Evolutionary conservation across 2,888 invertebrate genomes (phyloP).

Genomic region (Cantharis nigra): DNA sequence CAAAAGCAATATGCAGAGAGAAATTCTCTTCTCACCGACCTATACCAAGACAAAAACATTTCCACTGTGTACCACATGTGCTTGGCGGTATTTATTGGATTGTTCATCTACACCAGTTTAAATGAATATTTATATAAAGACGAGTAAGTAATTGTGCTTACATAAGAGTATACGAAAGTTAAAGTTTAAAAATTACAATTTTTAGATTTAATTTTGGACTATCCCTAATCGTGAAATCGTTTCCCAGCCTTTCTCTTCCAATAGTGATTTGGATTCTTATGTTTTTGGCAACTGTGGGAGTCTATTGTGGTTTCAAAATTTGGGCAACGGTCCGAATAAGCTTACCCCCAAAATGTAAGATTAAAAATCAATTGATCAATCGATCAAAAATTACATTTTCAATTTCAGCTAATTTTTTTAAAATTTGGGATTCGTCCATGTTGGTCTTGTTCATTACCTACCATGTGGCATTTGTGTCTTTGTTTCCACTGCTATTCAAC

Average conservation of each 20-base stretch:
- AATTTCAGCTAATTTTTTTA: neutral
- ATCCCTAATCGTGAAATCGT: slow-evolving; percentile 61
- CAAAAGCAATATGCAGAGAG: slow-evolving; percentile 72
- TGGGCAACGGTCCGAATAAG: slow-evolving; percentile 56
- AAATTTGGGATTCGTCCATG: neutral
- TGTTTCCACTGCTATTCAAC: neutral
- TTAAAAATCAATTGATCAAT: neutral
- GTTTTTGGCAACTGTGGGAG: slow-evolving; percentile 53
- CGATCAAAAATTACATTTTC: neutral
- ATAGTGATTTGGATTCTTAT: slow-evolving; percentile 61
- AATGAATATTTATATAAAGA: slow-evolving; percentile 76
- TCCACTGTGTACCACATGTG: slow-evolving; percentile 85
- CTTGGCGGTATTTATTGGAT: slow-evolving; percentile 72
- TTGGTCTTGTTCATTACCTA: neutral
- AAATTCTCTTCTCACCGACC: slow-evolving; percentile 79
- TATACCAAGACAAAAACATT: slow-evolving; percentile 78
- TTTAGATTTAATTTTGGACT: slow-evolving; percentile 62
- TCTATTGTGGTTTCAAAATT: slow-evolving; percentile 55
- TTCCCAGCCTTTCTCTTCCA: slow-evolving; percentile 64
- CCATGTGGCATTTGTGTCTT: neutral
- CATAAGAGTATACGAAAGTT: no score
- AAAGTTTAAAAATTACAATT: no score
- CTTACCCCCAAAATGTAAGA: slow-evolving; percentile 50
- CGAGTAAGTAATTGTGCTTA: slow-evolving; percentile 72
- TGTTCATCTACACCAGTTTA: slow-evolving; percentile 72